phyloP scores from a whole-genome alignment of 1,140 invertebrate species.

The Chelonus insularis region DNA sequence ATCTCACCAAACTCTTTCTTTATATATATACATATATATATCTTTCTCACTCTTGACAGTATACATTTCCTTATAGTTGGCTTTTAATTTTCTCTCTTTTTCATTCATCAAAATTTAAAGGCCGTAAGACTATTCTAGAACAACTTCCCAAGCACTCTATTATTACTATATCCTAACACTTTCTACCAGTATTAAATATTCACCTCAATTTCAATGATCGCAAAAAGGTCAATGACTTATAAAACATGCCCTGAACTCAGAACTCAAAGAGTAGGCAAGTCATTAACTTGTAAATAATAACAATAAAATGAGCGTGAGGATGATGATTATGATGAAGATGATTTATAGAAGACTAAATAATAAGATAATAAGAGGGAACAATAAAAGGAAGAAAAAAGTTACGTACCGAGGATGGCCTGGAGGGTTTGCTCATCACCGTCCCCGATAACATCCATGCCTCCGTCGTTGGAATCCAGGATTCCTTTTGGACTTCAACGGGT shows the following conservation, averaged over 20 bases:
- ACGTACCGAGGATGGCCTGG: conserved; percentile 57
- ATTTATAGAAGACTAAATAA: not conserved
- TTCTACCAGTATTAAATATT: conserved; percentile 2
- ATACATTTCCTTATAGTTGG: not conserved
- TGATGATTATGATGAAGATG: too few relatives aligned
- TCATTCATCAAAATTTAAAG: not conserved
- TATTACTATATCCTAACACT: not conserved
- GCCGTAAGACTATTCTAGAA: too few relatives aligned
- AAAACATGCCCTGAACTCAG: not conserved
- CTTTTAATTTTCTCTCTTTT: not conserved
- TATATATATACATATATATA: too few relatives aligned
- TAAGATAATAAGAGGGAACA: not conserved
- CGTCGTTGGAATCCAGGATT: conserved; percentile 42
- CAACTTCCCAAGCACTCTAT: not conserved
- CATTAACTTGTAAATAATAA: not conserved
- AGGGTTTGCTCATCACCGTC: conserved; percentile 58
- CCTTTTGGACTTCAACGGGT: conserved; percentile 50
- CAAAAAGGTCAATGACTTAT: conserved; percentile 16
- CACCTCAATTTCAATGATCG: conserved; percentile 2
- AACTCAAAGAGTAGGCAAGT: not conserved
- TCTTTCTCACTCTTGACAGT: too few relatives aligned
- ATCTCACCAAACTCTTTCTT: conserved; percentile 4
- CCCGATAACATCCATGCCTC: conserved; percentile 58
- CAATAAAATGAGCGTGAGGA: not conserved
- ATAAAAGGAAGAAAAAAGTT: not conserved